Evolutionary conservation across 2,797 vertebrate genomes (phyloP).

Genomic region (Clarias platycephalus): DNA sequence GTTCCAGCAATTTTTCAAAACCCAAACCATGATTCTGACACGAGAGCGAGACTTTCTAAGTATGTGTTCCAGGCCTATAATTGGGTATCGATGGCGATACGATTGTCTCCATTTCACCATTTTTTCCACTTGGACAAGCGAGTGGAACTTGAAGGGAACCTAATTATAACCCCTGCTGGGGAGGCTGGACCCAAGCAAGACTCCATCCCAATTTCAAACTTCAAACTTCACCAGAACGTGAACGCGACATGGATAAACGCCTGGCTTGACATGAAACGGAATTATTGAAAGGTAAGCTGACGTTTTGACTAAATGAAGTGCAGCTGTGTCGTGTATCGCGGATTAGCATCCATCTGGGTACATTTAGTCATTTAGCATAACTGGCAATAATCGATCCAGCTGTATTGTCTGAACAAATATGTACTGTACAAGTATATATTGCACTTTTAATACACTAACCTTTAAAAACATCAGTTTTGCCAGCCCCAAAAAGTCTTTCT

Average conservation of each 20-base stretch:
- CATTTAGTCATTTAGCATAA: background rate
- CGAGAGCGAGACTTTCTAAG: conserved; percentile 49
- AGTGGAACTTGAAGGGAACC: conserved; percentile 69
- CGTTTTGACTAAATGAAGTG: background rate
- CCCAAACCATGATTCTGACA: conserved; percentile 53
- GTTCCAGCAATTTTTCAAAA: conserved; percentile 52
- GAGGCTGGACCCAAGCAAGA: conserved; percentile 59
- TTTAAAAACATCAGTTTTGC: background rate
- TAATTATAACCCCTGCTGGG: conserved; percentile 74
- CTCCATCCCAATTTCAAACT: conserved; percentile 44
- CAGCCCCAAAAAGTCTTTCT: background rate
- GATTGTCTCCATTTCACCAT: conserved; percentile 68
- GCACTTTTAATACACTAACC: background rate
- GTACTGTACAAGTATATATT: background rate
- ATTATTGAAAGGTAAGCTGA: background rate
- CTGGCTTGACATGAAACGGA: background rate
- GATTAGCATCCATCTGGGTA: background rate
- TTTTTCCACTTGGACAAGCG: conserved; percentile 71
- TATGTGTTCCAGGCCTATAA: conserved; percentile 64
- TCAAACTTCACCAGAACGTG: conserved; percentile 43
- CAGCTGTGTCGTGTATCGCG: no score
- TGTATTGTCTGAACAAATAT: background rate
- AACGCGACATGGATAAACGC: conserved; percentile 32
- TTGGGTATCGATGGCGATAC: conserved; percentile 76
- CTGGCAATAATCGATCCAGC: background rate